phyloP scores from a whole-genome alignment of 2,113 vertebrate genomes.

The Acanthochromis polyacanthus region DNA sequence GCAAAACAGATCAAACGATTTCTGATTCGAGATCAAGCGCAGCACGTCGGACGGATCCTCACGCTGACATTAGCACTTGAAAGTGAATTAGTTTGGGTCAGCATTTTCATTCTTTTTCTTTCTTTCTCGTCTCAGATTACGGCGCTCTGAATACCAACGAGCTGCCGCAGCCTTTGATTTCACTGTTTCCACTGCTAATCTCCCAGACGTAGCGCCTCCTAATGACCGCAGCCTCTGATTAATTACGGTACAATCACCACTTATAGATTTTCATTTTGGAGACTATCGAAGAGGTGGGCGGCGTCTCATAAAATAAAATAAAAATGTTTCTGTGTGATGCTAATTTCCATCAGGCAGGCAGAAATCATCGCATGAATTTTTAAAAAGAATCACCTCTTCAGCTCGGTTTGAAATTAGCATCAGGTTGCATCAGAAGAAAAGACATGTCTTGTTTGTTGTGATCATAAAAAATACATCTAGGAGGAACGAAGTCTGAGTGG shows the following conservation, averaged over 20 bases:
- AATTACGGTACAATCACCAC: constrained; percentile 47
- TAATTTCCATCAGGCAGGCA: constrained; percentile 9
- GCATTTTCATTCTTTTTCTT: constrained; percentile 17
- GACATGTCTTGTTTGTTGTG: background rate
- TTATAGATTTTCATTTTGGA: constrained; percentile 35
- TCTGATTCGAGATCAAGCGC: constrained; percentile 31
- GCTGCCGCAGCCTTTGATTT: constrained; percentile 49
- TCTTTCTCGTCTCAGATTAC: constrained; percentile 16
- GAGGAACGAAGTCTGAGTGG: background rate
- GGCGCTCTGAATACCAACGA: constrained; percentile 51
- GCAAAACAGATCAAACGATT: constrained; percentile 35
- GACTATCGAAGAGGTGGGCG: constrained; percentile 20
- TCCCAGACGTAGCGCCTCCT: constrained; percentile 3
- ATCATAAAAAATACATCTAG: background rate
- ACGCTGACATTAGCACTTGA: constrained; percentile 16
- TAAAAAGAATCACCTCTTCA: too few relatives aligned
- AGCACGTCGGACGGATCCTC: background rate
- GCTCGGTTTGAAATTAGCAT: constrained; percentile 12
- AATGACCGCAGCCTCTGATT: constrained; percentile 35
- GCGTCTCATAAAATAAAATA: background rate
- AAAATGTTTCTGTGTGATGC: background rate
- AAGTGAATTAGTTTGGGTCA: constrained; percentile 46
- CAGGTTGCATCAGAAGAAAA: constrained; percentile 31
- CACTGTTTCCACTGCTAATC: constrained; percentile 35
- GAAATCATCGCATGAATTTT: background rate